phyloP scores from a whole-genome alignment of 2,113 vertebrate genomes.

The Phrynocephalus versicolor region DNA sequence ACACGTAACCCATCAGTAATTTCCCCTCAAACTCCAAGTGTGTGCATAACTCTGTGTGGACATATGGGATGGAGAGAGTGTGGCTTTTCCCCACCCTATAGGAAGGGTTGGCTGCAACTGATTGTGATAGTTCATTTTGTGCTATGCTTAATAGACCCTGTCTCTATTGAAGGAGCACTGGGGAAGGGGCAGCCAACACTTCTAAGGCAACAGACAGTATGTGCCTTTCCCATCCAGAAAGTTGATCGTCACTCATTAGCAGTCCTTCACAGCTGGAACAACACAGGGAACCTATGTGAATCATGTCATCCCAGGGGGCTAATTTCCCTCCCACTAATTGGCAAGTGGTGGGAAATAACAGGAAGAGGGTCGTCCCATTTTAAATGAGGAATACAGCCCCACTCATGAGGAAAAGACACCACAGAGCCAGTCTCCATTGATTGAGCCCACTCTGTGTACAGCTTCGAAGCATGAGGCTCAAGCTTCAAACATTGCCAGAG shows the following conservation, averaged over 20 bases:
- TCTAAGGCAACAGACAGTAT: constrained; percentile 43
- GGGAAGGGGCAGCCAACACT: constrained; percentile 53
- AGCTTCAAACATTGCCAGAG: neutral
- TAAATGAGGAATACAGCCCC: constrained; percentile 49
- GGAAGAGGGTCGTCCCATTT: constrained; percentile 52
- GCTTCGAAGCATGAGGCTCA: constrained; percentile 25
- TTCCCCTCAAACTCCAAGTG: constrained; percentile 43
- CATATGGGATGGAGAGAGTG: constrained; percentile 1
- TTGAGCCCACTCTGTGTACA: constrained; percentile 1
- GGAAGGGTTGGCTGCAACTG: constrained; percentile 27
- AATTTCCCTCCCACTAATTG: constrained; percentile 61
- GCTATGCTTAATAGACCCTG: constrained; percentile 38
- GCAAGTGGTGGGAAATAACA: constrained; percentile 64
- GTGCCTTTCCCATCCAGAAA: constrained; percentile 52
- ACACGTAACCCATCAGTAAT: constrained; percentile 34
- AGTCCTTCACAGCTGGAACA: constrained; percentile 71
- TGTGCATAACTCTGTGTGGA: constrained; percentile 35
- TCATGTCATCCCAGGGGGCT: constrained; percentile 44
- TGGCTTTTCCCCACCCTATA: constrained; percentile 38
- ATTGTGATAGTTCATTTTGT: neutral
- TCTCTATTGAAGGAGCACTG: constrained; percentile 51
- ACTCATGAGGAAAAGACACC: constrained; percentile 30
- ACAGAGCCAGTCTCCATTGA: constrained; percentile 44
- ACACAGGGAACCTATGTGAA: constrained; percentile 58
- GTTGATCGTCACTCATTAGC: constrained; percentile 69